Base-by-base conservation (phyloP, 2,113 vertebrate genomes). In the Ageneiosus marmoratus region DNA sequence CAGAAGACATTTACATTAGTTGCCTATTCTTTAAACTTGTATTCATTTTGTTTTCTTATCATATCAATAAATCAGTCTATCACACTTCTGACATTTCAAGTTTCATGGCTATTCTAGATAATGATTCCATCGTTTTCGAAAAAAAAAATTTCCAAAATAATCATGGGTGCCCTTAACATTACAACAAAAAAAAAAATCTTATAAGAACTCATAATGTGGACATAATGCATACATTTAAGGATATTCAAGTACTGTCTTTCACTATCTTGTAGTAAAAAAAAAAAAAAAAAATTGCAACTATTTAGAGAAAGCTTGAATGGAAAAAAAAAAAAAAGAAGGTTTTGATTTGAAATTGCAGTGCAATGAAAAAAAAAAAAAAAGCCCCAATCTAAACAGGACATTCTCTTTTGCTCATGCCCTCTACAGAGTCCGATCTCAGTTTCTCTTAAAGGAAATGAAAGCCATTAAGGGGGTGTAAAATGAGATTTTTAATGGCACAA, bases 241-340 rank as follows among this genome's bases (percentile, higher is more conserved):
- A 44, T 44, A 69, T 69, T 69, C 24, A 20, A 69, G 44, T 44
- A 41, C 77, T 83, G 77, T 82, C 83, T 85, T 75, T 81, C 82
- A 77, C 86, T 70, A 69, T 82, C 67, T 88, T 88, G n/a, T n/a
- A n/a, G n/a, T n/a, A n/a, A n/a, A n/a, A n/a, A n/a, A n/a, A n/a
- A n/a, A n/a, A n/a, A n/a, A n/a, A n/a, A 91, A 91, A 92, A 88
- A 90, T 87, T 90, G 87, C 65, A 27, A 90, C 88, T 90, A 88
- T 91, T 91, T 91, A 89, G 88, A 87, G 86, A 86, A 79, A 87
- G 87, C 58, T 86, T 83, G 76, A 88, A 88, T 75, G 90, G 88
- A 88, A 83, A 90, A 90, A 90, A 93, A 91, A 90, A 89, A 88
- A 92, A 93, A 91, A 80, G 79, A 78, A 84, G 86, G 78, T 86